Evolutionary conservation across 2,888 invertebrate species (phyloP), one percentile per base, ranked within the genome.

Genomic region (Euplexia lucipara): DNA sequence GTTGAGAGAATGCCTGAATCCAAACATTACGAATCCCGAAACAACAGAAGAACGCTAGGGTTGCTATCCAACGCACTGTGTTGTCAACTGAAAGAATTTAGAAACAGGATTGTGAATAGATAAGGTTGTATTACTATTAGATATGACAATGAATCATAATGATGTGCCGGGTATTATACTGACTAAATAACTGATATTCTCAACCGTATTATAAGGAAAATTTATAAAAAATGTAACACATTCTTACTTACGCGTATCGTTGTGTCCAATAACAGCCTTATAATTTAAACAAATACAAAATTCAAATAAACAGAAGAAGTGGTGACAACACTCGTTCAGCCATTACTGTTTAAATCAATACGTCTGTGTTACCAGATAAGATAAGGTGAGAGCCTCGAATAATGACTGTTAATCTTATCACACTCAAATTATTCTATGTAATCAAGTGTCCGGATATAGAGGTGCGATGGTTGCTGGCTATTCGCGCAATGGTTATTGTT

Each of bases 351-450:
- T 84, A 83, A 89, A 90, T 90, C 91, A 83, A 91, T 90, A 91
- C 88, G 88, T 76, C 81, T 84, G 80, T 85, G 84, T 75, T 77
- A 61, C 64, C 67, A 78, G 94, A 94, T 93, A 87, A 93, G 93
- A 94, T 93, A 92, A 67, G 76, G 61, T 65, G 82, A 86, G 85
- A 80, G 75, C 84, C 81, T 83, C 83, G 85, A 87, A 86, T 89
- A 88, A 87, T 88, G 78, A 73, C 63, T 76, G 75, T 83, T n/a
- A 86, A 92, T 93, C 93, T 94, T 92, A 94, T 94, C 94, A 70
- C 16, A 75, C 69, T 81, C 77, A 88, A 87, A 84, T 86, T 68
- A 83, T 89, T 87, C 75, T 75, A 78, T 74, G 49, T 79, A 82
- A 78, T 87, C 83, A 84, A 84, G 77, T 68, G 58, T 68, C 45